A percentile compares a stretch with the other conserved stretches of the same genome.
Evolutionary conservation across 2,888 invertebrate genomes (phyloP).

Genomic region (Mesodorylaimus sp.): DNA sequence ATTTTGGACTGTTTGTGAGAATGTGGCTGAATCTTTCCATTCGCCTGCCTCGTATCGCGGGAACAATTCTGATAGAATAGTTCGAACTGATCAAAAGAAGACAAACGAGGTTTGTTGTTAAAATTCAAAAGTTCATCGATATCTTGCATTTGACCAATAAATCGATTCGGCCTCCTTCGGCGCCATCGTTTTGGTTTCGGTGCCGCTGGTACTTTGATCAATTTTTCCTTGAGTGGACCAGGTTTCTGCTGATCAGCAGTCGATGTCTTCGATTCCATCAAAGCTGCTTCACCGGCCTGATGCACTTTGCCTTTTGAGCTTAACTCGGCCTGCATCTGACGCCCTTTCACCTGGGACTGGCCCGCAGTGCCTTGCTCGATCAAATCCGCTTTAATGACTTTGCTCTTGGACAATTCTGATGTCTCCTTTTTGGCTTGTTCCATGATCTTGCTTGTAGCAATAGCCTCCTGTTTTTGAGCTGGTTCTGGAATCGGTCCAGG

Average conservation of each 20-base stretch:
- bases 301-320: not conserved
- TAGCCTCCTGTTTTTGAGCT: too few relatives aligned
- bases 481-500: too few relatives aligned
- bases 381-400: not conserved
- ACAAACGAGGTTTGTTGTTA: not conserved
- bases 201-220: too few relatives aligned
- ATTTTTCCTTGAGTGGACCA: too few relatives aligned
- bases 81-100: constrained; percentile 10
- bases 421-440: not conserved
- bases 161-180: too few relatives aligned
- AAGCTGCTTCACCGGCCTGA: not conserved
- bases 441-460: not conserved
- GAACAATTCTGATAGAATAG: not conserved
- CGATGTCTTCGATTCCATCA: not conserved
- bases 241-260: too few relatives aligned
- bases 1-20: constrained; percentile 5
- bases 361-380: not conserved
- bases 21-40: not conserved
- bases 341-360: not conserved
- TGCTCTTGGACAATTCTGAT: not conserved
- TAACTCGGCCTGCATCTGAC: not conserved
- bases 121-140: constrained; percentile 8
- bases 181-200: too few relatives aligned
- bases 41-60: not conserved
- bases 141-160: constrained; percentile 5